Conservation (phyloP, 2,797 vertebrate genomes). For the Channa striata region DNA sequence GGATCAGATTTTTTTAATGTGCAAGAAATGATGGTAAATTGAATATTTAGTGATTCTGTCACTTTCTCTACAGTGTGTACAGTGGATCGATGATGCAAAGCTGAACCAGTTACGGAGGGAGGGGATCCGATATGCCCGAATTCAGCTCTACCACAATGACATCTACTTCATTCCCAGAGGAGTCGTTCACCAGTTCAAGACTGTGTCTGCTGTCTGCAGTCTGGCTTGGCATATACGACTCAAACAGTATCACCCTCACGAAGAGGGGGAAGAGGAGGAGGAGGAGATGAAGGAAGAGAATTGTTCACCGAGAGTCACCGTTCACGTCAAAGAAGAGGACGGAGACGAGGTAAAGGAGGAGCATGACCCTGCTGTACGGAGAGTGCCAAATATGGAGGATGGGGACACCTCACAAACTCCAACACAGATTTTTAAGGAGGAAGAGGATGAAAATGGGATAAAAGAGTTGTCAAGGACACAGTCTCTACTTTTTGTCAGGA, state of each 20-base stretch:
- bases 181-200: conserved; percentile 99
- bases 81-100: conserved; percentile 99
- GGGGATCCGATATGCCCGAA: conserved; percentile 97
- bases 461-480: conserved; percentile 44
- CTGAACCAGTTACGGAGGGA: conserved; percentile 98
- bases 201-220: conserved; percentile 97
- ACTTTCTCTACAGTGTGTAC: conserved; percentile 71
- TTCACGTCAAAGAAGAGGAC: conserved; percentile 65
- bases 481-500: conserved; percentile 39
- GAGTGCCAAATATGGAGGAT: conserved; percentile 45
- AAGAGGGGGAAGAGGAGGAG: conserved; percentile 59
- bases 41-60: conserved; percentile 26
- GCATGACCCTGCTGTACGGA: conserved; percentile 41
- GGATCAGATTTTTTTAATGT: background rate
- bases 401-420: conserved; percentile 37
- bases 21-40: background rate
- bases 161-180: conserved; percentile 99
- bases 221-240: conserved; percentile 98
- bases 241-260: conserved; percentile 87
- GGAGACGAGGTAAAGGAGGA: conserved; percentile 39
- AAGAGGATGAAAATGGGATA: conserved; percentile 52
- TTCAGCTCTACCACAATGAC: conserved; percentile 97
- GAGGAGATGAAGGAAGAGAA: conserved; percentile 39
- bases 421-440: conserved; percentile 59
- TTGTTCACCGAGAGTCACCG: background rate